Base-by-base conservation (phyloP, 1,140 invertebrate genomes). In the Leptinotarsa defecta region DNA sequence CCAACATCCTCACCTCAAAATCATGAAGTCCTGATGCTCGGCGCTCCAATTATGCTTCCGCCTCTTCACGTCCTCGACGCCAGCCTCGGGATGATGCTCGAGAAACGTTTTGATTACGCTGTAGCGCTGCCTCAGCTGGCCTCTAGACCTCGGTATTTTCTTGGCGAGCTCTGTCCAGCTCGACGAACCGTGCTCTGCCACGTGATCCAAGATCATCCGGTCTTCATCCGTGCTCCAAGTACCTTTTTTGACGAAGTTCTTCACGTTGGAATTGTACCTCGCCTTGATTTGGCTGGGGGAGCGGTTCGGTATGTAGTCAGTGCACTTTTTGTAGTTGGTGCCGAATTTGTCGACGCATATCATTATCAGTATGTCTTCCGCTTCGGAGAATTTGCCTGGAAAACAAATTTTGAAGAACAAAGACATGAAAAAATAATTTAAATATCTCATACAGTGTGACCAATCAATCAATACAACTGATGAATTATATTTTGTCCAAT, bases 321-420 rank as follows among this genome's bases (percentile, higher is more conserved):
- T 82, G 74, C 90, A 88, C 77, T 86, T 87, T 52, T 81, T 77
- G 69, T 90, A 93, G 79, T 91, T 88, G 1, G 78, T 80, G 2
- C 91, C 91, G 85, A 89, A 92, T 75, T 90, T 88, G 13, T 87
- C 83, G 0, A 90, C 86, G 73, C 89, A 89, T n/a, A 89, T 86
- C 5, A 89, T 77, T 3, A 93, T 84, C 19, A 89, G 85, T 11
- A 88, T 79, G 81, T 92, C 91, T 84, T 93, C 92, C 72, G 88
- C 88, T 11, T 84, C 74, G 0, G 89, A 87, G 80, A 93, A 92
- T 78, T 88, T 85, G 6, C 90, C 90, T 81, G 89, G 15, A 57
- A 57, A 57, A 57, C 34, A 11, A 3, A 43, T 43, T 43, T 43
- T 11, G 34, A 8, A 24, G 5, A 24, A 24, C 24, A 24, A 24